Conservation (phyloP, 2,113 vertebrate species). For the Chlamydotis undulata region DNA sequence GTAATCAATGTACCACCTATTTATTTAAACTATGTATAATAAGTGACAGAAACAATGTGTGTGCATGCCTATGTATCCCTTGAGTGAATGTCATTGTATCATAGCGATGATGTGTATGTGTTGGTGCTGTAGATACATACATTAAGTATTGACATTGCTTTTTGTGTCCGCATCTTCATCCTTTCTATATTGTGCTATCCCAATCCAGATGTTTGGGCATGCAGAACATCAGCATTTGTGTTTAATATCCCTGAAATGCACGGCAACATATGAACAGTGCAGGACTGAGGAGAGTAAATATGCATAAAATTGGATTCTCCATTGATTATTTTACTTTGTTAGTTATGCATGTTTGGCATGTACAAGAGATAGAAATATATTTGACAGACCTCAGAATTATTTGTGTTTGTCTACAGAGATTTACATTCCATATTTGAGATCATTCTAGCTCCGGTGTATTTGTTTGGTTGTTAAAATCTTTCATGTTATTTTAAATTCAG, state of each 20-base stretch:
- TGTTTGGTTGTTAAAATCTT: conserved; percentile 25
- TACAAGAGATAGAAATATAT: neutral
- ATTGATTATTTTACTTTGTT: conserved; percentile 43
- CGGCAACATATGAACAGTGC: neutral
- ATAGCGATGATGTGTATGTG: neutral
- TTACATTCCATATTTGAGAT: conserved; percentile 8
- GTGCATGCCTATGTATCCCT: neutral
- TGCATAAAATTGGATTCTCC: conserved; percentile 39
- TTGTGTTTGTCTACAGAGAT: conserved; percentile 10
- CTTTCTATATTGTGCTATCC: neutral
- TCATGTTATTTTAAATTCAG: conserved; percentile 15
- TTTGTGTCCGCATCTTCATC: neutral
- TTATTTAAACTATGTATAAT: neutral
- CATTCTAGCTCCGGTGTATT: neutral
- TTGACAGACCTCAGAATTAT: conserved; percentile 32
- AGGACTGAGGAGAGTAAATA: conserved; percentile 8
- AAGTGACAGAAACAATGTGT: conserved; percentile 1
- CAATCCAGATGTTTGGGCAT: neutral
- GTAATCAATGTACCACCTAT: neutral
- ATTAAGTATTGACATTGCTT: neutral
- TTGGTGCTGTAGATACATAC: neutral
- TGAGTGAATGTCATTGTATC: neutral
- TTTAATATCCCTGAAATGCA: conserved; percentile 44
- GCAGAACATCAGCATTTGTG: neutral
- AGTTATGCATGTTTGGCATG: conserved; percentile 29